A percentile compares a stretch with the other conserved stretches of the same genome.
These are phyloP conservation scores for Selene dorsalis DNA, from an alignment of 2,797 vertebrate genomes.

Conservation along the genomic window DNA sequence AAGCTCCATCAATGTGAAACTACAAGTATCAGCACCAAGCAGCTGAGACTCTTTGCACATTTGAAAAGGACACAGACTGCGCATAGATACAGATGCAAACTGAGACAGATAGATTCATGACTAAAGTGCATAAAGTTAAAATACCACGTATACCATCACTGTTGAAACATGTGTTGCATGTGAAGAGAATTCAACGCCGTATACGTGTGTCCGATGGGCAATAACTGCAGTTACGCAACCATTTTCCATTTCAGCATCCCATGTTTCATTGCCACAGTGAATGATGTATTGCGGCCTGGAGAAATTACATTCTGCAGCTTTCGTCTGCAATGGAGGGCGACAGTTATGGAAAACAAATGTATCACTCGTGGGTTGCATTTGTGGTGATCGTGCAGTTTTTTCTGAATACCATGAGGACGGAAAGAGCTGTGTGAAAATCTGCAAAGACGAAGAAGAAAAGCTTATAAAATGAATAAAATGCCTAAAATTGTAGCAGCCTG, in stretches of 20 bases:
- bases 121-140: background rate
- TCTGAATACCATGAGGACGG: background rate
- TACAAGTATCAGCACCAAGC: background rate
- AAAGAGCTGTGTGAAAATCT: background rate
- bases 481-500: background rate
- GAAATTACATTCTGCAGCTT: constrained; percentile 16
- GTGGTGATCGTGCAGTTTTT: background rate
- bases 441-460: background rate
- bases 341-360: constrained; percentile 20
- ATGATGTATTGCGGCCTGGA: constrained; percentile 25
- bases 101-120: background rate
- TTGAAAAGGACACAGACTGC: background rate
- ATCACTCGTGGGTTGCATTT: background rate
- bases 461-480: background rate
- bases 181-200: constrained; percentile 15
- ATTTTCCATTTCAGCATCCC: constrained; percentile 45
- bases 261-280: constrained; percentile 29
- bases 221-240: constrained; percentile 49
- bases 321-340: constrained; percentile 19
- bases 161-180: constrained; percentile 14
- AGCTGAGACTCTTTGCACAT: background rate
- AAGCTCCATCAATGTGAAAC: constrained; percentile 13
- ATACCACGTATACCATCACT: background rate
- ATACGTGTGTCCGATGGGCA: background rate
- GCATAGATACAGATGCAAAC: background rate